A percentile compares a stretch with the other conserved stretches of the same genome.
Evolutionary conservation across 2,113 vertebrate genomes (phyloP).

Genomic region (Siniperca knerii): DNA sequence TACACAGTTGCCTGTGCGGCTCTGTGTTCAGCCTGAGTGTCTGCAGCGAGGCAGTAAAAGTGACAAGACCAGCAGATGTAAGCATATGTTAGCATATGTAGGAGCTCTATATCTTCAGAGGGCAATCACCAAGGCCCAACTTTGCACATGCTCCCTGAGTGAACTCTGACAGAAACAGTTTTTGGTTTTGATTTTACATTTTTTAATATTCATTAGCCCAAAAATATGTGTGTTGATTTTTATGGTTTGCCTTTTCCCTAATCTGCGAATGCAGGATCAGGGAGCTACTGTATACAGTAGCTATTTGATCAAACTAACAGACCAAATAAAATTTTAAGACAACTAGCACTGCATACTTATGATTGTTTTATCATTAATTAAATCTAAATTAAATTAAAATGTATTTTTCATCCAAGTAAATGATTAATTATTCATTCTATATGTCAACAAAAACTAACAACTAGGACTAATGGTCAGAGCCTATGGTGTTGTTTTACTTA

Average conservation of each 20-base stretch:
- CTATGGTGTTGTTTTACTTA: neutral
- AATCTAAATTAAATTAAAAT: neutral
- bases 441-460: neutral
- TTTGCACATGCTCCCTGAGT: neutral
- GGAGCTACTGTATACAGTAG: neutral
- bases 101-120: neutral
- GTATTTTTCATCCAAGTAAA: neutral
- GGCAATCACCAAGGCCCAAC: neutral
- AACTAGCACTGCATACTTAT: neutral
- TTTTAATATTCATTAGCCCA: neutral
- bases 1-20: neutral
- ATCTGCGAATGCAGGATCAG: neutral
- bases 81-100: conserved; percentile 20
- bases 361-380: neutral
- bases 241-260: neutral
- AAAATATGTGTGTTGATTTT: neutral
- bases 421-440: neutral
- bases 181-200: neutral
- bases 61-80: conserved; percentile 32
- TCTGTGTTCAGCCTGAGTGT: conserved; percentile 1
- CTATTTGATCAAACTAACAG: neutral
- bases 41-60: conserved; percentile 3
- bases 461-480: neutral
- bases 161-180: neutral
- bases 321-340: neutral